Conservation (phyloP, 2,888 invertebrate genomes). For the Prosapia bicincta region DNA sequence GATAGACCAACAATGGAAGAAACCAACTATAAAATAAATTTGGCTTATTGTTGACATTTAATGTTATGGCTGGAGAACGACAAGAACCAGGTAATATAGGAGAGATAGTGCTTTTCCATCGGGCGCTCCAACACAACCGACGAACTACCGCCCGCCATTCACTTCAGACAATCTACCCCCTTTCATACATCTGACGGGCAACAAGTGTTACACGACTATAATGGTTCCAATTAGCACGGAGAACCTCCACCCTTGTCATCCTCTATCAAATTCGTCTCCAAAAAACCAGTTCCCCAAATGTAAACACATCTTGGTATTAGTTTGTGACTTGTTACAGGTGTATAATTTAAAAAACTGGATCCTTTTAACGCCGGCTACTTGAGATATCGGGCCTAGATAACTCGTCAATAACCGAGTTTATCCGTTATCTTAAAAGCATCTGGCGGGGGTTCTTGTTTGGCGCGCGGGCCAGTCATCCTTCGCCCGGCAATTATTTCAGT, state of each 20-base stretch:
- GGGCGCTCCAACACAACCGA: no score
- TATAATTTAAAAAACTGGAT: not conserved
- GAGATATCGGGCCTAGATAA: not conserved
- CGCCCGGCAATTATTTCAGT: not conserved
- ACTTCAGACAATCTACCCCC: no score
- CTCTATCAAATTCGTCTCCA: not conserved
- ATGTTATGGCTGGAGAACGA: no score
- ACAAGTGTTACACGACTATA: no score
- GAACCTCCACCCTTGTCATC: not conserved
- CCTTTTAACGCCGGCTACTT: not conserved
- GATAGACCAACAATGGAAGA: no score
- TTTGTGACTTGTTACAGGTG: not conserved
- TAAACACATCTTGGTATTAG: not conserved
- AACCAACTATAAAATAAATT: no score
- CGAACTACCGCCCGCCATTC: no score
- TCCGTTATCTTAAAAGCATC: conserved; percentile 2
- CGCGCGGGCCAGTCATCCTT: not conserved
- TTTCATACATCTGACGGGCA: no score
- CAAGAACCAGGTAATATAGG: no score
- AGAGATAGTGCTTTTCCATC: no score
- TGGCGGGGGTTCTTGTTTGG: not conserved
- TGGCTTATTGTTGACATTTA: no score
- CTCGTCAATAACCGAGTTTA: not conserved
- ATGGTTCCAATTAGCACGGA: not conserved
- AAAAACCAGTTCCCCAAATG: not conserved